phyloP scores from a whole-genome alignment of 2,113 vertebrate genomes.

The Jaculus jaculus region DNA sequence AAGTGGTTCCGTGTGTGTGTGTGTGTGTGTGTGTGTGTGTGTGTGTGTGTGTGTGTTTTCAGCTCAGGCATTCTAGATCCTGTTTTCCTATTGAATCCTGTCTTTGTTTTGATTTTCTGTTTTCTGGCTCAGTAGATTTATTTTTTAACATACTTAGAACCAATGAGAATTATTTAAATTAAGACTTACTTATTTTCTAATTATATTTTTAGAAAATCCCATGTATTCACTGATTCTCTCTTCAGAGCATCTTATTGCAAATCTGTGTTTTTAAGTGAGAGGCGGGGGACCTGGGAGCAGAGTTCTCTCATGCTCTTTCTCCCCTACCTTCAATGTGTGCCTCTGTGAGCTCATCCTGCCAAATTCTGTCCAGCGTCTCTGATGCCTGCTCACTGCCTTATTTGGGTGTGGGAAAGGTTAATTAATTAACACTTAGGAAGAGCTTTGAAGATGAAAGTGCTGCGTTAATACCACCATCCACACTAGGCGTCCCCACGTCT shows the following conservation, averaged over 20 bases:
- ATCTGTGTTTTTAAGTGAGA: not conserved
- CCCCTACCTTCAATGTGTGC: not conserved
- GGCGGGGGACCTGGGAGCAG: not conserved
- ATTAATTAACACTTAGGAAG: constrained; percentile 66
- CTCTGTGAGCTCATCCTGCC: constrained; percentile 1
- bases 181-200: constrained; percentile 26
- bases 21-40: not conserved
- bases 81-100: not conserved
- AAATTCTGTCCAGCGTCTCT: constrained; percentile 41
- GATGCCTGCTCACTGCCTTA: constrained; percentile 55
- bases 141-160: not conserved
- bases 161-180: not conserved
- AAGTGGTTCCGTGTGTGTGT: not conserved
- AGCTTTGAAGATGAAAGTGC: constrained; percentile 71
- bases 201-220: constrained; percentile 29
- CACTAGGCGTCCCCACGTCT: not conserved
- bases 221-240: not conserved
- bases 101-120: constrained; percentile 38
- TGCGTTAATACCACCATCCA: not conserved
- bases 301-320: not conserved
- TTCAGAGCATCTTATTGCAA: not conserved
- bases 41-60: not conserved
- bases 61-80: not conserved
- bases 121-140: not conserved
- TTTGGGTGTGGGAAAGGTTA: constrained; percentile 48